Base-by-base conservation (phyloP, 2,888 invertebrate genomes). In the Cantharis lateralis region DNA sequence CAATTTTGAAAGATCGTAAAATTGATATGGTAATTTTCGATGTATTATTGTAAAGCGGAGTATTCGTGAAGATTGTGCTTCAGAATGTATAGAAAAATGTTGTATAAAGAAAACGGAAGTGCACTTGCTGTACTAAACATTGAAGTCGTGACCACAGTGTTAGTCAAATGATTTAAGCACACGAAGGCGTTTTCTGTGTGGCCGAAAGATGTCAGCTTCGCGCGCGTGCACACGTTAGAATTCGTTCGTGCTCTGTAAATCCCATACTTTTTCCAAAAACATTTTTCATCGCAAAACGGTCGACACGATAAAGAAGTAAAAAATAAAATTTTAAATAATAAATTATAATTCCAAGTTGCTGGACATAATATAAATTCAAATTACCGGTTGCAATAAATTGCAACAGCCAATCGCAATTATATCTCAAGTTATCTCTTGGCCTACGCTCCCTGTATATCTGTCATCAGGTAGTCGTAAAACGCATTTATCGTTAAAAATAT, bases 381-480 rank as follows among this genome's bases (percentile, higher is more conserved):
- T 84, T 82, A 82, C 81, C 79, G 81, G 78, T 78, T 78, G 83
- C 79, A 81, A 84, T 84, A 84, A 84, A 84, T 83, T 82, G 82
- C 82, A 79, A 78, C 82, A 80, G 78, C 82, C 82, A 82, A 79
- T 79, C 71, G 79, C 79, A 79, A 79, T 79, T 79, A 79, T 79
- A 71, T 32, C 75, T 69, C 62, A 79, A 73, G 28, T 70, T 79
- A 82, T 80, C 78, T 79, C 75, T 68, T 74, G 71, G 77, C 81
- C 80, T 82, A 82, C 82, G 81, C 81, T 77, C 78, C 64, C 76
- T 80, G 82, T 81, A 80, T 80, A 80, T 80, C 81, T 81, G 80
- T 81, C 81, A 78, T 79, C 80, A 78, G 63, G 74, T 76, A 72
- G 79, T 80, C 75, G 75, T 72, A 78, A 78, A 75, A 70, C 28